A percentile compares a stretch with the other conserved stretches of the same genome.
Evolutionary conservation across 92 coral and sea anemone genomes (phyloP).

Genomic region (Siderastrea radians): DNA sequence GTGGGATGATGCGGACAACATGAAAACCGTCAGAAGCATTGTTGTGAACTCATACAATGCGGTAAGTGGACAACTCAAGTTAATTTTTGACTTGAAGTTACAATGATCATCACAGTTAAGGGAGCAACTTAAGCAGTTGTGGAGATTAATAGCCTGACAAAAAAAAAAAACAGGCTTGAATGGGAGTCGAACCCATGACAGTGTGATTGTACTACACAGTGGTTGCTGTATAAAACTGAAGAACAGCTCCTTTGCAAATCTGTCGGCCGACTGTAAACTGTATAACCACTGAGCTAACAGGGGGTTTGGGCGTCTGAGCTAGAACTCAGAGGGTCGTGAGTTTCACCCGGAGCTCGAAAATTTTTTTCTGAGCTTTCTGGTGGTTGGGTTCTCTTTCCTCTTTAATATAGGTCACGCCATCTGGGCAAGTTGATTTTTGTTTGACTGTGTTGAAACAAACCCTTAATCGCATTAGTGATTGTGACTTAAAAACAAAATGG

Average conservation of each 20-base stretch:
- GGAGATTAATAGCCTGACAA: conserved; percentile 10
- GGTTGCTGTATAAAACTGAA: neutral
- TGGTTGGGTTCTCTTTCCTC: too few relatives aligned
- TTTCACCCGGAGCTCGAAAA: too few relatives aligned
- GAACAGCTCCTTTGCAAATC: conserved; percentile 11
- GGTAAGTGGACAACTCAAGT: conserved; percentile 36
- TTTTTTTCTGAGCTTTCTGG: too few relatives aligned
- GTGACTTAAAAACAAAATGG: neutral
- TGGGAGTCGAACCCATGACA: conserved; percentile 4
- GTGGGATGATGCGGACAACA: conserved; percentile 69
- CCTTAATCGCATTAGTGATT: neutral
- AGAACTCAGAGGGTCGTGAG: too few relatives aligned
- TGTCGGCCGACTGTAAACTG: neutral
- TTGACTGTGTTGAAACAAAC: neutral
- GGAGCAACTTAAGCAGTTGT: conserved; percentile 16
- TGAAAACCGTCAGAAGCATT: conserved; percentile 53
- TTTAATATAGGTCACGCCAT: too few relatives aligned
- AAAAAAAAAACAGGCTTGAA: conserved; percentile 8
- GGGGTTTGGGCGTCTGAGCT: too few relatives aligned
- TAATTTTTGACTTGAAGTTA: neutral
- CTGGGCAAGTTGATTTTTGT: too few relatives aligned
- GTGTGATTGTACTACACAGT: conserved; percentile 5
- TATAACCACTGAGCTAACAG: too few relatives aligned
- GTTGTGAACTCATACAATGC: conserved; percentile 74
- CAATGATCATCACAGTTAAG: conserved; percentile 15